Percentiles rank a stretch among this genome's conserved stretches.
These are phyloP conservation scores for Coenonympha arcania DNA, from an alignment of 2,888 invertebrate genomes.

Conservation along the genomic window DNA sequence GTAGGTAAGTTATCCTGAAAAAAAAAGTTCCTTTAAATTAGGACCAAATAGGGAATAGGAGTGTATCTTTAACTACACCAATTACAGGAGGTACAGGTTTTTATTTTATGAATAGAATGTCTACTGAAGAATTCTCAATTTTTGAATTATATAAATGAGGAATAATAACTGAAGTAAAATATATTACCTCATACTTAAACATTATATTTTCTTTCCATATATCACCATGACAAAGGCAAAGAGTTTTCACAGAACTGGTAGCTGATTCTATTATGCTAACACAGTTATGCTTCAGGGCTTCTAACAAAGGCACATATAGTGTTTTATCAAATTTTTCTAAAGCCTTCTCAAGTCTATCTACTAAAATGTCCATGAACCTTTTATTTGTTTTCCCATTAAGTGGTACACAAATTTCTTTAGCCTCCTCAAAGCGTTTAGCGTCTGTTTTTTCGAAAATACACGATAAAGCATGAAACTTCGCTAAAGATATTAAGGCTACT, in stretches of 20 bases:
- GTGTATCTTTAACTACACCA: no score
- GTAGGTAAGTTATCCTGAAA: slow-evolving; percentile 46
- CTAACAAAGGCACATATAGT: slow-evolving; percentile 39
- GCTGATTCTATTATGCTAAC: slow-evolving; percentile 37
- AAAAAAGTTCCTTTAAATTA: slow-evolving; percentile 15
- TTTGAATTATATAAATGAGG: no score
- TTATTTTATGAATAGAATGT: no score
- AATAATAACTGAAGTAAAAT: neutral
- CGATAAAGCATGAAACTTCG: slow-evolving; percentile 57
- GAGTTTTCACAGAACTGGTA: slow-evolving; percentile 33
- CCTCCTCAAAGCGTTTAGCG: slow-evolving; percentile 36
- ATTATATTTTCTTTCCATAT: slow-evolving; percentile 68
- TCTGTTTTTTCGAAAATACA: slow-evolving; percentile 44
- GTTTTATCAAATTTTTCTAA: slow-evolving; percentile 43
- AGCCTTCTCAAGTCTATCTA: slow-evolving; percentile 54
- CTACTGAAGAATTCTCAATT: no score
- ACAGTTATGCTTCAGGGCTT: slow-evolving; percentile 41
- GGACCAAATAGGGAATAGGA: neutral
- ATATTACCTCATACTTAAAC: slow-evolving; percentile 54
- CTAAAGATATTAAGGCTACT: slow-evolving; percentile 47
- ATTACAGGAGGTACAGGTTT: no score
- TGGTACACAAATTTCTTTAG: slow-evolving; percentile 45
- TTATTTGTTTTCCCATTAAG: slow-evolving; percentile 43
- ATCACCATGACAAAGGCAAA: slow-evolving; percentile 63
- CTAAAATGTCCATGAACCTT: slow-evolving; percentile 51